Percentiles rank a stretch among this genome's conserved stretches.
These are phyloP conservation scores for Acrossocheilus fasciatus DNA, from an alignment of 2,797 vertebrate genomes.

Conservation along the genomic window DNA sequence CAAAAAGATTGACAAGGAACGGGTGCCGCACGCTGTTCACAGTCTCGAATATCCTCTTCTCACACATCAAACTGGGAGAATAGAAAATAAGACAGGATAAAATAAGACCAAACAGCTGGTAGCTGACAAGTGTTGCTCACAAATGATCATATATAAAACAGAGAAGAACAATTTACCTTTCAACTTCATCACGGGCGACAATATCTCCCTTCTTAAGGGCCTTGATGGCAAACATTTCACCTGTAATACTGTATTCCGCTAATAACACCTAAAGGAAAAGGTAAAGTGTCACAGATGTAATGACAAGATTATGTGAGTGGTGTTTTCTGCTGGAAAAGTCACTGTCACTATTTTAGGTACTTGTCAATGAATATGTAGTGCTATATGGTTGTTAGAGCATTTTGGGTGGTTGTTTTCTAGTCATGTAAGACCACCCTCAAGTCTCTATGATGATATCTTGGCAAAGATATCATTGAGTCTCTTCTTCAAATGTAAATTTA, in stretches of 20 bases:
- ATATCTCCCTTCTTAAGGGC: constrained; percentile 99
- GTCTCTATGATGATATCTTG: not conserved
- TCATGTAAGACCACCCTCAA: not conserved
- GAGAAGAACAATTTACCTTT: constrained; percentile 82
- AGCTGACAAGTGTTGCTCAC: not conserved
- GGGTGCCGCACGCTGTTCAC: constrained; percentile 98
- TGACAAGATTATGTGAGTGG: not conserved
- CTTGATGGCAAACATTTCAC: constrained; percentile 99
- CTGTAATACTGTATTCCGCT: constrained; percentile 96
- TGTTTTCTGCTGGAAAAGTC: not conserved
- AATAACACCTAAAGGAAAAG: constrained; percentile 86
- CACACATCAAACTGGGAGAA: constrained; percentile 90
- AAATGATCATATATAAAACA: not conserved
- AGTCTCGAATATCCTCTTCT: constrained; percentile 98
- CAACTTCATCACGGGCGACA: constrained; percentile 95
- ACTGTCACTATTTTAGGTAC: not conserved
- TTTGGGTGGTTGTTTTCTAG: not conserved
- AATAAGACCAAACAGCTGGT: not conserved
- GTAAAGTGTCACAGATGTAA: not conserved
- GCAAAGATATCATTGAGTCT: not conserved
- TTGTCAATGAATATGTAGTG: not conserved
- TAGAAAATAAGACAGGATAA: not conserved
- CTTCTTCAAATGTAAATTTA: not conserved
- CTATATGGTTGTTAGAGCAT: not conserved
- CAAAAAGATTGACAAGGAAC: constrained; percentile 98